A percentile compares a stretch with the other conserved stretches of the same genome.
These are phyloP conservation scores for Napeogenes inachia DNA, from an alignment of 2,888 invertebrate genomes.

Conservation along the genomic window DNA sequence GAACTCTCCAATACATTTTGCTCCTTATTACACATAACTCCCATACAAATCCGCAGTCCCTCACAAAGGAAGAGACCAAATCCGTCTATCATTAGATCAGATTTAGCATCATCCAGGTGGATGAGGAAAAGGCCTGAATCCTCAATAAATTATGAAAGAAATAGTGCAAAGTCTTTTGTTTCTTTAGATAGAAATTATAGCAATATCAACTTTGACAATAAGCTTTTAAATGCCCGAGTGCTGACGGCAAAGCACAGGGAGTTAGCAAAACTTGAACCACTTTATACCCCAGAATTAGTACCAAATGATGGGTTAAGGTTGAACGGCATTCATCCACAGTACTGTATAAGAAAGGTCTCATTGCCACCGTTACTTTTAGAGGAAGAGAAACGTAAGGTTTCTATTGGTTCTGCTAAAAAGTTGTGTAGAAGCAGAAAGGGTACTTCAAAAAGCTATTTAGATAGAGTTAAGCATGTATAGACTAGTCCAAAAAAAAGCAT, in stretches of 20 bases:
- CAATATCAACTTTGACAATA: slow-evolving; percentile 50
- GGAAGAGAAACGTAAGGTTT: slow-evolving; percentile 60
- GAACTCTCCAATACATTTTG: slow-evolving; percentile 60
- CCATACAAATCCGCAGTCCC: slow-evolving; percentile 63
- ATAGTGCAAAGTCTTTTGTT: slow-evolving; percentile 70
- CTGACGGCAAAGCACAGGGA: slow-evolving; percentile 64
- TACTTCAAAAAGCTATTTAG: slow-evolving; percentile 26
- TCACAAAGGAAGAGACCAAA: slow-evolving; percentile 54
- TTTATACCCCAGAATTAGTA: slow-evolving; percentile 55
- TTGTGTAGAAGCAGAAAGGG: slow-evolving; percentile 34
- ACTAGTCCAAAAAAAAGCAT: background rate
- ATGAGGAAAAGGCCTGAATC: slow-evolving; percentile 68
- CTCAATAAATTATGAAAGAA: slow-evolving; percentile 61
- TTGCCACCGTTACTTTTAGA: slow-evolving; percentile 65
- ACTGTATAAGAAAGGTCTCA: slow-evolving; percentile 63
- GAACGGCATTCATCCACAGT: slow-evolving; percentile 45
- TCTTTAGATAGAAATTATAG: slow-evolving; percentile 62
- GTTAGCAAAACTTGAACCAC: slow-evolving; percentile 54
- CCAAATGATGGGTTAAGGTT: slow-evolving; percentile 46
- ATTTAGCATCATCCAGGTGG: slow-evolving; percentile 70
- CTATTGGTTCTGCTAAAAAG: slow-evolving; percentile 54
- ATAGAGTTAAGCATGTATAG: slow-evolving; percentile 27
- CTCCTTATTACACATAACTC: slow-evolving; percentile 68
- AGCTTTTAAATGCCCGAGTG: slow-evolving; percentile 50
- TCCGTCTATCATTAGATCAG: slow-evolving; percentile 64